Evolutionary conservation across 2,113 vertebrate genomes (phyloP).

Genomic region (Guaruba guarouba): DNA sequence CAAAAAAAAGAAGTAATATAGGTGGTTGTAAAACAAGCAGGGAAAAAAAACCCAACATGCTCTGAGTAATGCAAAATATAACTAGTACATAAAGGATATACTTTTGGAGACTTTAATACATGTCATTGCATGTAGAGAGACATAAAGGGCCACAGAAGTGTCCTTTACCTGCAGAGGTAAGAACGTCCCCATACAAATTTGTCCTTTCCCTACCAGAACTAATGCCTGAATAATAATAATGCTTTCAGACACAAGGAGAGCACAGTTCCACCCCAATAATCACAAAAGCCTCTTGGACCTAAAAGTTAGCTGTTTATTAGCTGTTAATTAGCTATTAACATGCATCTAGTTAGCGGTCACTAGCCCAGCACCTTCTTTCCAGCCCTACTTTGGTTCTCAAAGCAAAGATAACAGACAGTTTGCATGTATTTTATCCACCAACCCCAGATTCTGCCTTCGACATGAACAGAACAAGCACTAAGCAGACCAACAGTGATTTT

Average conservation of each 20-base stretch:
- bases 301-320: not conserved
- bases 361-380: not conserved
- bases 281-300: not conserved
- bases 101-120: not conserved
- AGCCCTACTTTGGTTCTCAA: not conserved
- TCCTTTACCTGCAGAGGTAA: not conserved
- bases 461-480: not conserved
- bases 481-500: not conserved
- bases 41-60: accelerated
- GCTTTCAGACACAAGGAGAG: not conserved
- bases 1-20: not conserved
- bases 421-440: not conserved
- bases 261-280: not conserved
- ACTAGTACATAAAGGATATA: not conserved
- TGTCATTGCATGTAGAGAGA: not conserved
- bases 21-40: not conserved
- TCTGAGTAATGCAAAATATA: not conserved
- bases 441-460: not conserved
- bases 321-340: slow-evolving; percentile 12
- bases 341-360: not conserved
- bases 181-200: not conserved
- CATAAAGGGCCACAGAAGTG: not conserved
- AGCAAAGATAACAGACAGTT: not conserved
- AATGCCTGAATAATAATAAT: not conserved
- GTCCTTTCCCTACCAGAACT: not conserved